Conservation (phyloP, 1,140 invertebrate species). For the Drosophila truncata region DNA sequence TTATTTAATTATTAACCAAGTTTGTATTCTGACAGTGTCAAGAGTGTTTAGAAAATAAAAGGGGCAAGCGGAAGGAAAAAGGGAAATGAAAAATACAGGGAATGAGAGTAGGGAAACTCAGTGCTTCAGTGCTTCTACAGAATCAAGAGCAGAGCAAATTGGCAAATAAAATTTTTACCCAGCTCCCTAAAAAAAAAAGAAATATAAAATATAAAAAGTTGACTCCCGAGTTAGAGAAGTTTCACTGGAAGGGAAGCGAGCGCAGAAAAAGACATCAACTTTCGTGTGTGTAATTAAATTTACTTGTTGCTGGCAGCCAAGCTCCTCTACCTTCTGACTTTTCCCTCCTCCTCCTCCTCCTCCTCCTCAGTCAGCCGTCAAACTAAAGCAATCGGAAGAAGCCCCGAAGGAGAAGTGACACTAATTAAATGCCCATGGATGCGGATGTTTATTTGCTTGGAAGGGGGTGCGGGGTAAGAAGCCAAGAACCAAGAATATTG, state of each 20-base stretch:
- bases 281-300: slow-evolving; percentile 73
- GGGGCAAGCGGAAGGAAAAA: not conserved
- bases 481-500: slow-evolving; percentile 42
- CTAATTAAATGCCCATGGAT: slow-evolving; percentile 73
- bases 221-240: slow-evolving; percentile 52
- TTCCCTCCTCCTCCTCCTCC: not conserved
- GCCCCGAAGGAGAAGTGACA: slow-evolving; percentile 61
- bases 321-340: not conserved
- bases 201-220: slow-evolving; percentile 56
- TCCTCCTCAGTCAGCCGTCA: not conserved
- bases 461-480: not conserved
- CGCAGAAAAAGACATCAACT: slow-evolving; percentile 43
- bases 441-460: slow-evolving; percentile 59
- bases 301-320: slow-evolving; percentile 60
- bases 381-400: slow-evolving; percentile 48
- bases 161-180: slow-evolving; percentile 73
- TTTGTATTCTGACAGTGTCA: slow-evolving; percentile 11
- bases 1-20: not conserved
- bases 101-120: slow-evolving; percentile 1
- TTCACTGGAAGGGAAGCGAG: slow-evolving; percentile 7
- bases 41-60: not conserved
- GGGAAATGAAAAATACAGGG: not conserved
- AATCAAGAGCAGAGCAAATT: slow-evolving; percentile 62
- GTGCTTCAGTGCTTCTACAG: slow-evolving; percentile 12
- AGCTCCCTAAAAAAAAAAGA: slow-evolving; percentile 31